Conservation (phyloP, 2,113 vertebrate genomes). For the Oncorhynchus mykiss region DNA sequence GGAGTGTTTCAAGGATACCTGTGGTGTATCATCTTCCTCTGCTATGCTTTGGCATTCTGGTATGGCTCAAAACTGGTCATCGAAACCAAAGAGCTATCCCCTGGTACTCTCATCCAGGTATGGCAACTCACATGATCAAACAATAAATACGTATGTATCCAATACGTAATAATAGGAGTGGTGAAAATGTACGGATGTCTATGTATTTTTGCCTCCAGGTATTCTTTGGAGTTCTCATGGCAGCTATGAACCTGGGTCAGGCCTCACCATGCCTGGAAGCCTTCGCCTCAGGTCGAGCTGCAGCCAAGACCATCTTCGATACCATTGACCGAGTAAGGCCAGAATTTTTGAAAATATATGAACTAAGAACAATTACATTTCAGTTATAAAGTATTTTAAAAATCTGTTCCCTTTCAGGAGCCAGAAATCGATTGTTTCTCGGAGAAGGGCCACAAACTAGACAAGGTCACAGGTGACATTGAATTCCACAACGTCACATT, state of each 20-base stretch:
- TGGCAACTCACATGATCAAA: neutral
- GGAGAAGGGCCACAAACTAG: constrained; percentile 72
- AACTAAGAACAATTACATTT: neutral
- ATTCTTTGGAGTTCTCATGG: constrained; percentile 76
- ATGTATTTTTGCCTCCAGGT: constrained; percentile 57
- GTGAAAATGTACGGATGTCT: neutral
- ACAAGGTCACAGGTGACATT: constrained; percentile 74
- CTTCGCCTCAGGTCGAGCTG: constrained; percentile 74
- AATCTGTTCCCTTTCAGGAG: constrained; percentile 53
- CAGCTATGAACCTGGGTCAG: constrained; percentile 73
- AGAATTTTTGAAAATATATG: neutral
- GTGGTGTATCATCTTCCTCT: constrained; percentile 77
- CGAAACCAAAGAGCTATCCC: constrained; percentile 71
- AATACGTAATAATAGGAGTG: too few relatives aligned
- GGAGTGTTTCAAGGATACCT: constrained; percentile 76
- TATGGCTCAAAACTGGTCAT: constrained; percentile 75
- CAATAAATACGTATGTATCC: neutral
- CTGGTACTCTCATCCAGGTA: constrained; percentile 76
- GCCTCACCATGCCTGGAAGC: constrained; percentile 76
- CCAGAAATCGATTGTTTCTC: constrained; percentile 77
- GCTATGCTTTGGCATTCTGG: constrained; percentile 76
- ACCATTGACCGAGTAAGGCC: constrained; percentile 74
- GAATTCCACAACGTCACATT: constrained; percentile 75
- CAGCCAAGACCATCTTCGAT: constrained; percentile 74
- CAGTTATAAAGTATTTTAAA: neutral